phyloP scores from a whole-genome alignment of 2,113 vertebrate genomes.

The Lepus timidus region DNA sequence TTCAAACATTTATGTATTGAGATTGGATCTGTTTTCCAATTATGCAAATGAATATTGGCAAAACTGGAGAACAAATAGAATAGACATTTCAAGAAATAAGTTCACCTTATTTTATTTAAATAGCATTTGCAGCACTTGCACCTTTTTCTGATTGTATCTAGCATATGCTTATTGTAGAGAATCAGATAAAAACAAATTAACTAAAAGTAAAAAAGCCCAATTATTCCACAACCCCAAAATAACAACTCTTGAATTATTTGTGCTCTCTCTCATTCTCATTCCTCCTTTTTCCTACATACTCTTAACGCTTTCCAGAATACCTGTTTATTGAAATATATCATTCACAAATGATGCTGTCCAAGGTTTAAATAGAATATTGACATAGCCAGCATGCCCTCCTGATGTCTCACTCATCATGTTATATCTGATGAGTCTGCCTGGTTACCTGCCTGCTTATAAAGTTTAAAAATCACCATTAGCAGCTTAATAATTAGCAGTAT shows the following conservation, averaged over 20 bases:
- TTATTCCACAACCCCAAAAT: not conserved
- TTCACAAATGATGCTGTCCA: not conserved
- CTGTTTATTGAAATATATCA: not conserved
- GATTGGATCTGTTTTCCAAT: constrained; percentile 6
- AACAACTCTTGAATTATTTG: not conserved
- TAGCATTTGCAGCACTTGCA: not conserved
- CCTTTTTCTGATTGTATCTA: constrained; percentile 19
- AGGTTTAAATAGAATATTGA: not conserved
- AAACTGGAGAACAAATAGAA: constrained; percentile 49
- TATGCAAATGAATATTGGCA: not conserved
- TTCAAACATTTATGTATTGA: not conserved
- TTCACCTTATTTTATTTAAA: constrained; percentile 44
- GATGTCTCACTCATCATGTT: not conserved
- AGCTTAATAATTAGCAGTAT: constrained; percentile 21
- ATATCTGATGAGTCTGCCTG: not conserved
- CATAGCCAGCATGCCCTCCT: not conserved
- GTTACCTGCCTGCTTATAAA: not conserved
- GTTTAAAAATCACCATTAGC: not conserved
- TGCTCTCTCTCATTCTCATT: not conserved
- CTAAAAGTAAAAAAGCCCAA: not conserved
- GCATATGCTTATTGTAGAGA: not conserved
- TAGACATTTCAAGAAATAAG: constrained; percentile 4
- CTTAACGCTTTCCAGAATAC: not conserved
- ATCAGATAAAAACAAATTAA: not conserved
- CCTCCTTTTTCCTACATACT: not conserved